Evolutionary conservation across 1,140 invertebrate genomes (phyloP).

Genomic region (Macrosteles quadrilineatus): DNA sequence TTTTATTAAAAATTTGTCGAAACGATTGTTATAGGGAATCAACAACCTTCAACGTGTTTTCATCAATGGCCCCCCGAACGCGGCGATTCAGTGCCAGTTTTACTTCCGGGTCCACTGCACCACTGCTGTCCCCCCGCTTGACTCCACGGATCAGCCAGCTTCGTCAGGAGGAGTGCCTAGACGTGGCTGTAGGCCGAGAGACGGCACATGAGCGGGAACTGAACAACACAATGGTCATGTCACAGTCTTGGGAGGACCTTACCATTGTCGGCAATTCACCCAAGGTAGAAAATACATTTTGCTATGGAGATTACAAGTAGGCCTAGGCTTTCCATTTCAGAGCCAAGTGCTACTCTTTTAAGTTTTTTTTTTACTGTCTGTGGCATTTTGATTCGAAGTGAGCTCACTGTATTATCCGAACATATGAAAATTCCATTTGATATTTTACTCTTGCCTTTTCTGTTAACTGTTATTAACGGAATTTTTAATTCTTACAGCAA

Average conservation of each 20-base stretch:
- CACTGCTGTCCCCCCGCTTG: conserved; percentile 59
- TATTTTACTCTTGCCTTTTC: no score
- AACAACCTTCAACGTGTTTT: conserved; percentile 60
- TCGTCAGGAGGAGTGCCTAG: conserved; percentile 83
- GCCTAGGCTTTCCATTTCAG: not conserved
- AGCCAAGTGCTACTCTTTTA: not conserved
- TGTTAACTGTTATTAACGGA: no score
- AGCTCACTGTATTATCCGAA: not conserved
- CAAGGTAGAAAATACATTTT: conserved; percentile 8
- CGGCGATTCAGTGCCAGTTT: conserved; percentile 84
- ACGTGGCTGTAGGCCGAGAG: conserved; percentile 75
- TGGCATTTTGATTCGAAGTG: not conserved
- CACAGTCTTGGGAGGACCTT: conserved; percentile 87
- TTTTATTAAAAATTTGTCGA: no score
- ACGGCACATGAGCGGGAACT: conserved; percentile 87
- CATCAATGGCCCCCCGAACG: conserved; percentile 58
- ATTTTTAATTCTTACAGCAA: no score
- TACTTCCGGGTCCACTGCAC: conserved; percentile 56
- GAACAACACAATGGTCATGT: conserved; percentile 85
- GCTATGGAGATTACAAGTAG: not conserved
- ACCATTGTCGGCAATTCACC: conserved; percentile 66
- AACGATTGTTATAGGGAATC: conserved; percentile 53
- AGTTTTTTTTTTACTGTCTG: not conserved
- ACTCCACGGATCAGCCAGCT: conserved; percentile 83
- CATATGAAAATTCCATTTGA: no score